These are phyloP conservation scores for Amphimallon solstitiale DNA, from an alignment of 2,888 invertebrate genomes.

Conservation along the genomic window DNA sequence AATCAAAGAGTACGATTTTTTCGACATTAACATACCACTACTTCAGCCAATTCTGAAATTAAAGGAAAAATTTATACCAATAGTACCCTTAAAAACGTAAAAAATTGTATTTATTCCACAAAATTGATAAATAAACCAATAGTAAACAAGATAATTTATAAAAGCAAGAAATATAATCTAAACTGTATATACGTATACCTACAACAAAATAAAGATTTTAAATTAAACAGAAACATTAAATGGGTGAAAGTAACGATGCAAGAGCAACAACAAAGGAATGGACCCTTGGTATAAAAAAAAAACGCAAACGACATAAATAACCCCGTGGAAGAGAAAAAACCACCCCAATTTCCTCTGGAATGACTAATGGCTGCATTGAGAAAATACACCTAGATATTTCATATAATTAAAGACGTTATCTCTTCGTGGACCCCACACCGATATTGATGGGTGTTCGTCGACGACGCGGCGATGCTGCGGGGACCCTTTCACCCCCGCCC, in stretches of 20 bases:
- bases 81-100: no score
- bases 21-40: no score
- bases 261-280: background rate
- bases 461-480: constrained; percentile 33
- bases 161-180: no score
- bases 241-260: background rate
- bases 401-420: constrained; percentile 47
- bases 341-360: constrained; percentile 28
- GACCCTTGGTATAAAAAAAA: constrained; percentile 12
- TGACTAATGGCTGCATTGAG: constrained; percentile 29
- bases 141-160: no score
- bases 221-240: constrained; percentile 17
- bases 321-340: constrained; percentile 6
- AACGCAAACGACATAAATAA: constrained; percentile 11
- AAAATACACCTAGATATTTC: constrained; percentile 42
- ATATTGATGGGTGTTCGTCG: constrained; percentile 40
- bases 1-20: no score
- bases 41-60: no score
- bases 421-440: constrained; percentile 28
- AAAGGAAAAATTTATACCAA: no score
- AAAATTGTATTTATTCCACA: no score
- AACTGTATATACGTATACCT: no score
- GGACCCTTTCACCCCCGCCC: constrained; percentile 47
- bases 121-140: no score
- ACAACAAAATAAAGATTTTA: background rate